A percentile compares a stretch with the other conserved stretches of the same genome.
These are phyloP conservation scores for Falco concolor DNA, from an alignment of 2,797 vertebrate genomes.

Conservation along the genomic window DNA sequence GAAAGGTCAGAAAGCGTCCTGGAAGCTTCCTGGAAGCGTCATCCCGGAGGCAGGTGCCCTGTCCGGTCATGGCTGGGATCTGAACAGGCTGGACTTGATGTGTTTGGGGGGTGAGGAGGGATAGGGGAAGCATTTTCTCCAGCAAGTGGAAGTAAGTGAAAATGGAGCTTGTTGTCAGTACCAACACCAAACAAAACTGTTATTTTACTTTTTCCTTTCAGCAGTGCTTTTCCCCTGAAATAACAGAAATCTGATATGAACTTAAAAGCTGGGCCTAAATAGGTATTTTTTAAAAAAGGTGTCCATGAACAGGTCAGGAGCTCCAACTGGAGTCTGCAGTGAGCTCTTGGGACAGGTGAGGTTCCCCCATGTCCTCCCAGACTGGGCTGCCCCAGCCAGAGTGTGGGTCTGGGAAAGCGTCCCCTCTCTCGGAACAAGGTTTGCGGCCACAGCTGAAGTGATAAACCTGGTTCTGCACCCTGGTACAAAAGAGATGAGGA, in stretches of 20 bases:
- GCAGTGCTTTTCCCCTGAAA: background rate
- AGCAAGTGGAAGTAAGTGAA: background rate
- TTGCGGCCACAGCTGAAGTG: background rate
- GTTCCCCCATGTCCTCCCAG: background rate
- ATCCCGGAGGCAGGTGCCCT: background rate
- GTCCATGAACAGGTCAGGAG: background rate
- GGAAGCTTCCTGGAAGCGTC: background rate
- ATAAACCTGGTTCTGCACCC: background rate
- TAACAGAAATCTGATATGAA: background rate
- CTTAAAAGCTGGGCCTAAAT: background rate
- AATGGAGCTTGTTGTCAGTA: too few relatives aligned
- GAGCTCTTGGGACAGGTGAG: background rate
- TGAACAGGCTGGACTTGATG: background rate
- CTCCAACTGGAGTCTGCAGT: background rate
- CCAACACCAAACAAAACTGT: too few relatives aligned
- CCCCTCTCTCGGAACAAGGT: background rate
- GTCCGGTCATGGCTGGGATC: too few relatives aligned
- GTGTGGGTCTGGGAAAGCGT: background rate
- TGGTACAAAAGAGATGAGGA: too few relatives aligned
- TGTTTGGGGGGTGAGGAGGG: background rate
- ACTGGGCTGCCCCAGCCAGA: background rate
- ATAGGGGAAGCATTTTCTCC: background rate
- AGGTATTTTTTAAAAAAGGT: too few relatives aligned
- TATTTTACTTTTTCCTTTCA: background rate
- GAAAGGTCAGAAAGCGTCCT: too few relatives aligned